phyloP scores from a whole-genome alignment of 2,113 vertebrate species.

The Plecturocebus donacophilus region DNA sequence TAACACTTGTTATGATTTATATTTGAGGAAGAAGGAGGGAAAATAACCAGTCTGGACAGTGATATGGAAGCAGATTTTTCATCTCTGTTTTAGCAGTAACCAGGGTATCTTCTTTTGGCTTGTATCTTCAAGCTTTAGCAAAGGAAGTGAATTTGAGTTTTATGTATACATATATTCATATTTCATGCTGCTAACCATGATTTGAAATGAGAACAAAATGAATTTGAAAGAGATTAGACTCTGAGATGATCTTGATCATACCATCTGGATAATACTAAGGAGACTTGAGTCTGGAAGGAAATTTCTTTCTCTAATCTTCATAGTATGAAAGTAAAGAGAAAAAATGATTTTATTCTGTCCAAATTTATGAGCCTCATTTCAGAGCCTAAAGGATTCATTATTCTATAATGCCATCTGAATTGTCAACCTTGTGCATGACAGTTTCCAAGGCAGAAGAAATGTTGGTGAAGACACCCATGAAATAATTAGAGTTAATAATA shows the following conservation, averaged over 20 bases:
- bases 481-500: conserved; percentile 15
- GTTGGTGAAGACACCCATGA: neutral
- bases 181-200: neutral
- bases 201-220: neutral
- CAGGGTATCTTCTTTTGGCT: neutral
- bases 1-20: neutral
- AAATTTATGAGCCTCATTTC: conserved; percentile 42
- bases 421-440: conserved; percentile 12
- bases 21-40: neutral
- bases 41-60: neutral
- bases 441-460: neutral
- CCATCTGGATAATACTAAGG: conserved; percentile 13
- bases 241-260: conserved; percentile 2
- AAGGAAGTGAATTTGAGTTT: neutral
- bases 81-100: neutral
- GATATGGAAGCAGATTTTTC: neutral
- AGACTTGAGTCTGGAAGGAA: neutral
- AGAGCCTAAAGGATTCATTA: conserved; percentile 10
- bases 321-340: conserved; percentile 2
- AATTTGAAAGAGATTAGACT: neutral
- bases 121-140: neutral
- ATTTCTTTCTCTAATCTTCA: neutral
- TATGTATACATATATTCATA: neutral
- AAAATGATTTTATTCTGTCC: conserved; percentile 30
- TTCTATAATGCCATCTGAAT: neutral